phyloP scores from a whole-genome alignment of 2,797 vertebrate species.

The Iguana delicatissima region DNA sequence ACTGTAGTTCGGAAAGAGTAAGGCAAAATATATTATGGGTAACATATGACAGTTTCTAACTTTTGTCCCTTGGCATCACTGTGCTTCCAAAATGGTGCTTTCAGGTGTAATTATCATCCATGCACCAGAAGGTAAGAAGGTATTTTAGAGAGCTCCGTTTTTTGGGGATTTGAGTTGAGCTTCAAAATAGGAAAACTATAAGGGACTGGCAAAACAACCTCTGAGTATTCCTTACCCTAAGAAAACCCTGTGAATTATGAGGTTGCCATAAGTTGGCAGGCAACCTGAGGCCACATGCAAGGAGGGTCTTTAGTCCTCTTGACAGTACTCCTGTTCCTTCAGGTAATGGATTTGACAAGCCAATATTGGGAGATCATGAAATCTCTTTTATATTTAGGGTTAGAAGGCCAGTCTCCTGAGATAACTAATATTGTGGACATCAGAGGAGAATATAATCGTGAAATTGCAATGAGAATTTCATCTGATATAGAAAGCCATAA shows the following conservation, averaged over 20 bases:
- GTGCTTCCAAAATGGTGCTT: neutral
- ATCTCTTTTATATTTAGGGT: conserved; percentile 78
- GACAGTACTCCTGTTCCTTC: neutral
- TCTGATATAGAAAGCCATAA: conserved; percentile 86
- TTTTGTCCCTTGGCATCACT: neutral
- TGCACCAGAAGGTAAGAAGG: neutral
- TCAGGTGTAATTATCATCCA: neutral
- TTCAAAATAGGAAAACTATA: neutral
- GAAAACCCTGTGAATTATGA: too few relatives aligned
- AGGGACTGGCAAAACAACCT: too few relatives aligned
- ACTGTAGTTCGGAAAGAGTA: neutral
- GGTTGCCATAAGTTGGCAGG: too few relatives aligned
- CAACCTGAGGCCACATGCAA: too few relatives aligned
- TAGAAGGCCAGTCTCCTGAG: conserved; percentile 89
- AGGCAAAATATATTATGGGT: neutral
- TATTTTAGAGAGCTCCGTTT: neutral
- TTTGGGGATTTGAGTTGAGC: neutral
- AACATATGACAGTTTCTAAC: neutral
- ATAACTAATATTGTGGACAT: conserved; percentile 92
- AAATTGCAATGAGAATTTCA: conserved; percentile 91
- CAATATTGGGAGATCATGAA: conserved; percentile 5
- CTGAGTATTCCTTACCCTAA: too few relatives aligned
- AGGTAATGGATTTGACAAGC: neutral
- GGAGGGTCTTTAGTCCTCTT: neutral
- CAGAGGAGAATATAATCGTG: conserved; percentile 88